Evolutionary conservation across 2,113 vertebrate genomes (phyloP).

Genomic region (Argyrosomus japonicus): DNA sequence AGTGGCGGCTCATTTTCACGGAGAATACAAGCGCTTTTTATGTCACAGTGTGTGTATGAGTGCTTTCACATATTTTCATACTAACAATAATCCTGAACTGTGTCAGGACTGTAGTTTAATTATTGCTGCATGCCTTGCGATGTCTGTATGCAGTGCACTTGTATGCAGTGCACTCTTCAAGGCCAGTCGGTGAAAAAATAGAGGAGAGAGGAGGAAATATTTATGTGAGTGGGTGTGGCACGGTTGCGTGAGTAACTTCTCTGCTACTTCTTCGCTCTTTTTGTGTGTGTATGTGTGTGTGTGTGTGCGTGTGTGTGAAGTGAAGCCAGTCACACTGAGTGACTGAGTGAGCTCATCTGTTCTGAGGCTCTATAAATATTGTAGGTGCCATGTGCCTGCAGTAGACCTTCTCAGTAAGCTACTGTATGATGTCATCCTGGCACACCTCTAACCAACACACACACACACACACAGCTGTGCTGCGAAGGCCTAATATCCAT

Average conservation of each 20-base stretch:
- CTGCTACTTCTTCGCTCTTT: constrained; percentile 59
- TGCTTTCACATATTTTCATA: constrained; percentile 18
- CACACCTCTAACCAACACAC: constrained; percentile 65
- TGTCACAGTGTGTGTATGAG: constrained; percentile 10
- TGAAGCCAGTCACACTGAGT: constrained; percentile 68
- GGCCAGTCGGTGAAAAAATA: constrained; percentile 20
- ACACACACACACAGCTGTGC: constrained; percentile 47
- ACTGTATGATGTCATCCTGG: constrained; percentile 81
- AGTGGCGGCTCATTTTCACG: constrained; percentile 55
- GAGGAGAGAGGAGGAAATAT: constrained; percentile 48
- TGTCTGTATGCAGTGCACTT: neutral
- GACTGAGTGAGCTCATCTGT: constrained; percentile 82
- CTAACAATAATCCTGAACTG: constrained; percentile 28
- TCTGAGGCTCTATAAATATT: constrained; percentile 82
- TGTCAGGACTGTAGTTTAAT: constrained; percentile 12
- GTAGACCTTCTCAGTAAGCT: constrained; percentile 73
- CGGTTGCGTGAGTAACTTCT: constrained; percentile 73
- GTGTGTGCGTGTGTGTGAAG: constrained; percentile 42
- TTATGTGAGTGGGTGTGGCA: constrained; percentile 60
- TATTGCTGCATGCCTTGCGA: constrained; percentile 1
- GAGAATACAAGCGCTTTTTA: constrained; percentile 42
- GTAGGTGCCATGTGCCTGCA: constrained; percentile 79
- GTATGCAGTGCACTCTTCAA: constrained; percentile 5
- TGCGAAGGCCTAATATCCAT: constrained; percentile 70
- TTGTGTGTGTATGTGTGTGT: constrained; percentile 30